phyloP scores from a whole-genome alignment of 2,888 invertebrate species.

The Archips crataeganus region DNA sequence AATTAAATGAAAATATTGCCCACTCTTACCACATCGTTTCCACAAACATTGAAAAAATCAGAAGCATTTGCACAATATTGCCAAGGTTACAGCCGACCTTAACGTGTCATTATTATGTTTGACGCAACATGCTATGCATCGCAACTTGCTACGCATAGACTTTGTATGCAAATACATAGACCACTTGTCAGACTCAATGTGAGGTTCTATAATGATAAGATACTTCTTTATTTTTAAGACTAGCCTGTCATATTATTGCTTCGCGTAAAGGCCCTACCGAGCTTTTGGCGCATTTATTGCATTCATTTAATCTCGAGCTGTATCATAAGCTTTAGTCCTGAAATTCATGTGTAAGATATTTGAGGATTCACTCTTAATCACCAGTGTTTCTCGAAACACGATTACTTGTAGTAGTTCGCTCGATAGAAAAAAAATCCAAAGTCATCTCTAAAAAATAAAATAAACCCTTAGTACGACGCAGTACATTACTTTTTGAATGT shows the following conservation, averaged over 20 bases:
- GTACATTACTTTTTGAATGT: too few species aligned
- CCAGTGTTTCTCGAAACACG: too few species aligned
- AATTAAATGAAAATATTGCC: neutral
- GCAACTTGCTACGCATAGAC: neutral
- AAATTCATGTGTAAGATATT: too few species aligned
- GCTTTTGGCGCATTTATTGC: too few species aligned
- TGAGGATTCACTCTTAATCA: too few species aligned
- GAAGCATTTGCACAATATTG: slow-evolving; percentile 34
- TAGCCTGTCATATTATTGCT: neutral
- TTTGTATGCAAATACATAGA: slow-evolving; percentile 5
- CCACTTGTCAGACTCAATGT: neutral
- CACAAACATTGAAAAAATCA: slow-evolving; percentile 8
- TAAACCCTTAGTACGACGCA: too few species aligned
- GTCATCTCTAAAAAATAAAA: too few species aligned
- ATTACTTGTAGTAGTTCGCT: too few species aligned
- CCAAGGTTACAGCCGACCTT: slow-evolving; percentile 33
- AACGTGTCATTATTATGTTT: slow-evolving; percentile 23
- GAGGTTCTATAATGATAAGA: neutral
- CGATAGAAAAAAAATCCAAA: too few species aligned
- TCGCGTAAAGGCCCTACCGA: too few species aligned
- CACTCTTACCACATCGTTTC: slow-evolving; percentile 10
- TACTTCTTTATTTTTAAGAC: neutral
- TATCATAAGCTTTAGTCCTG: too few species aligned
- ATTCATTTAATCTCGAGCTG: too few species aligned
- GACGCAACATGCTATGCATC: neutral